Evolutionary conservation across 2,888 invertebrate genomes (phyloP), one percentile per base, ranked within the genome.

Genomic region (Harpalus rufipes): DNA sequence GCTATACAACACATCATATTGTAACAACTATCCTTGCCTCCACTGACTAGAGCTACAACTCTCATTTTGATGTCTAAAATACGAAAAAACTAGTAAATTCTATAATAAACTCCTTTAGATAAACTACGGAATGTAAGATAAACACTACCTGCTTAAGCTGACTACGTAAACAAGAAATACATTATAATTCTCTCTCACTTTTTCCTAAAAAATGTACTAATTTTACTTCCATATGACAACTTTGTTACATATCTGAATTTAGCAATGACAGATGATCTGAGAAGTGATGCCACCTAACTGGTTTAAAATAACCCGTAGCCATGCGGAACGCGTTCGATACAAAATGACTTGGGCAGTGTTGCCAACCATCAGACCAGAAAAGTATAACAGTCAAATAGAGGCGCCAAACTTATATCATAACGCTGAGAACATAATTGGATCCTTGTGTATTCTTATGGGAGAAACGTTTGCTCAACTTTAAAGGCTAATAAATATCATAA

Each of bases 1-100:
- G 96, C 96, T 87, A 98, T 95, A 92, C 98, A 99, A 93, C 98
- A 97, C 96, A 99, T 96, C 96, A 99, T 96, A 91, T 99, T 99
- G 93, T 97, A 99, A 92, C 98, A 98, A 93, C 99, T 99, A 93
- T 99, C 99, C 92, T 99, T 99, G 88, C 99, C 99, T 88, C 99
- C 99, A 92, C 99, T 99, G 88, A 97, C 94, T 91, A 97, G 93
- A 86, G 96, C 97, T 88, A 97, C 96, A 87, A 96, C 96, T 92
- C 94, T 96, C 97, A 97, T 97, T 90, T 92, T 94, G 14, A 8
- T 25, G 41, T 41, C 72, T 74, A 8, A 18, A 74, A 68, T n/a
- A 39, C 32, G 32, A 5, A 68, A 32, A 74, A 74, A 18, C 8
- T 12, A 10, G 18, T 16, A 18, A 74, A 16, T n/a, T 74, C 39